Evolutionary conservation across 2,113 vertebrate genomes (phyloP).

Genomic region (Dipodomys merriami): DNA sequence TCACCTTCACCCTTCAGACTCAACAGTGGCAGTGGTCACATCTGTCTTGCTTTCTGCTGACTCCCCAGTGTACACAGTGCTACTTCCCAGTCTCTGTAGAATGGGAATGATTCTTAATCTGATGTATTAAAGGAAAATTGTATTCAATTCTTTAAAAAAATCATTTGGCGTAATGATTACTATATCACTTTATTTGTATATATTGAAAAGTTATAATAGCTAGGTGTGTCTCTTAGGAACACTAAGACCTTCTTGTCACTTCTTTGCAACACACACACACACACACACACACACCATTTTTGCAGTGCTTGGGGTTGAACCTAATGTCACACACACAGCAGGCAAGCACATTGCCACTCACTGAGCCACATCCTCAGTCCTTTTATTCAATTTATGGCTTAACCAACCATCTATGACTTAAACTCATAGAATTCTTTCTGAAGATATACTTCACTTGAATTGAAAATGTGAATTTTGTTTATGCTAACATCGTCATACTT

Average conservation of each 20-base stretch:
- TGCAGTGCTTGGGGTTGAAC: not conserved
- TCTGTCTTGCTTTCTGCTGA: not conserved
- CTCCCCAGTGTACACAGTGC: not conserved
- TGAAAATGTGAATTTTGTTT: constrained; percentile 38
- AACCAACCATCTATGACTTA: not conserved
- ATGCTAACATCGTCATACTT: not conserved
- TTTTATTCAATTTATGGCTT: not conserved
- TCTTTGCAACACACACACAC: not conserved
- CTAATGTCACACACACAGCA: no score
- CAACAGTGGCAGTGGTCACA: not conserved
- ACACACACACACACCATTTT: no score
- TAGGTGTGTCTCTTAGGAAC: not conserved
- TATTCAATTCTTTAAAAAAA: not conserved
- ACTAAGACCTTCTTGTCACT: not conserved
- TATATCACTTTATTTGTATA: not conserved
- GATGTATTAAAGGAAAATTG: constrained; percentile 18
- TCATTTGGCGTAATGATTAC: not conserved
- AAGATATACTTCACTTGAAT: not conserved
- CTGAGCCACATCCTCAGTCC: not conserved
- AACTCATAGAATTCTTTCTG: not conserved
- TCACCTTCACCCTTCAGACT: not conserved
- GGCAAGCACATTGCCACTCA: not conserved
- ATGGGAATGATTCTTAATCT: constrained; percentile 4
- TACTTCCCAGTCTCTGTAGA: not conserved
- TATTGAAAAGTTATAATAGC: not conserved